phyloP scores from a whole-genome alignment of 2,113 vertebrate genomes.

The Paralichthys olivaceus region DNA sequence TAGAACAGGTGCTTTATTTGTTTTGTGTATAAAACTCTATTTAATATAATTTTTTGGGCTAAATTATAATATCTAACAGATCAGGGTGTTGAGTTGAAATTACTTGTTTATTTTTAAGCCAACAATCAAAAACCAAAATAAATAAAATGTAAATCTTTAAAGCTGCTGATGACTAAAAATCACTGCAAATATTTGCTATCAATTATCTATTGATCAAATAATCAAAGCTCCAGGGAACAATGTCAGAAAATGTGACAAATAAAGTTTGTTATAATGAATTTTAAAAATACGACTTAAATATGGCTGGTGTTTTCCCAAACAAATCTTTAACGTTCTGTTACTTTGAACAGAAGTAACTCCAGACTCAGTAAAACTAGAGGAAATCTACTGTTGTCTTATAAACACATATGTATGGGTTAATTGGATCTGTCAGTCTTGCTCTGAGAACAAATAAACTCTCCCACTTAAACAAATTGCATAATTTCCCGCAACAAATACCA shows the following conservation, averaged over 20 bases:
- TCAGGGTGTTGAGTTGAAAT: no score
- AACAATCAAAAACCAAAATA: not conserved
- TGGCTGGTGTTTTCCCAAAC: no score
- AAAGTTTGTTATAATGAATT: not conserved
- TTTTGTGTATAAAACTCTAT: no score
- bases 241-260: not conserved
- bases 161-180: not conserved
- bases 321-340: no score
- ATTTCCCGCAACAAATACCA: conserved; percentile 68
- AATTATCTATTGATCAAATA: not conserved
- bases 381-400: not conserved
- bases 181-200: no score
- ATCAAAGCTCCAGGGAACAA: not conserved
- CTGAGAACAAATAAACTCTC: conserved; percentile 53
- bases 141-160: no score
- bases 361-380: not conserved
- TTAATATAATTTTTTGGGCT: no score
- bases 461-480: conserved; percentile 76
- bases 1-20: no score
- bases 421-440: conserved; percentile 44
- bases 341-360: no score
- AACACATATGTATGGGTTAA: conserved; percentile 29
- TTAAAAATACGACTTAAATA: not conserved
- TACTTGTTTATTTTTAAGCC: not conserved
- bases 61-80: no score